Percentiles rank a stretch among this genome's conserved stretches.
phyloP scores from a whole-genome alignment of 2,113 vertebrate genomes.

The Eurypyga helias region DNA sequence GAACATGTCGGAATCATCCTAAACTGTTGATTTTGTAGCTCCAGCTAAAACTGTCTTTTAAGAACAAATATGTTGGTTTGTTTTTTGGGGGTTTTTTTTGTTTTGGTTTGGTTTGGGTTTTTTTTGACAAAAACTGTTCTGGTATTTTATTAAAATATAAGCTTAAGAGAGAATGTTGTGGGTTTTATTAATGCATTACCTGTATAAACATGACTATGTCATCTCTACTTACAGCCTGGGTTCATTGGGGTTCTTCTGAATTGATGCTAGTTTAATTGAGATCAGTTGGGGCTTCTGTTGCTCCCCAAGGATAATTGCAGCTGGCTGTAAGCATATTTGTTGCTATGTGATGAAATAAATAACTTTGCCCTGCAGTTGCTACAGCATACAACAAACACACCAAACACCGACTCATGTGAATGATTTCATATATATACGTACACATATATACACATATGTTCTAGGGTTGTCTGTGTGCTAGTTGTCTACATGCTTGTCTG shows the following conservation, averaged over 20 bases:
- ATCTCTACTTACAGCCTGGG: neutral
- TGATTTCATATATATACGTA: neutral
- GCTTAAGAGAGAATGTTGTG: rapidly evolving
- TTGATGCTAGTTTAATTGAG: neutral
- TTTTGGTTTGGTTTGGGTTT: too few relatives aligned
- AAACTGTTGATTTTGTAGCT: neutral
- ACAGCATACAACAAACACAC: neutral
- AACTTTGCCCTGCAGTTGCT: neutral
- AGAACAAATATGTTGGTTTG: neutral
- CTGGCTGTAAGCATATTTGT: neutral
- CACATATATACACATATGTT: rapidly evolving
- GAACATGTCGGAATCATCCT: neutral
- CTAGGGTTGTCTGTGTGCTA: neutral
- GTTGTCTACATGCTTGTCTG: neutral
- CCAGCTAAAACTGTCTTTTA: neutral
- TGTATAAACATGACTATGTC: neutral
- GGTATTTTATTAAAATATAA: neutral
- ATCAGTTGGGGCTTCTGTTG: neutral
- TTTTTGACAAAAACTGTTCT: neutral
- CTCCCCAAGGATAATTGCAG: neutral
- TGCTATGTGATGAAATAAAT: neutral
- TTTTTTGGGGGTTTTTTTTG: too few relatives aligned
- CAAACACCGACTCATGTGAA: neutral
- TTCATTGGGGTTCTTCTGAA: neutral
- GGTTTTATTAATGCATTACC: neutral